Evolutionary conservation across 1,140 invertebrate species (phyloP), one percentile per base, ranked within the genome.

Genomic region (Pogonomyrmex californicus): DNA sequence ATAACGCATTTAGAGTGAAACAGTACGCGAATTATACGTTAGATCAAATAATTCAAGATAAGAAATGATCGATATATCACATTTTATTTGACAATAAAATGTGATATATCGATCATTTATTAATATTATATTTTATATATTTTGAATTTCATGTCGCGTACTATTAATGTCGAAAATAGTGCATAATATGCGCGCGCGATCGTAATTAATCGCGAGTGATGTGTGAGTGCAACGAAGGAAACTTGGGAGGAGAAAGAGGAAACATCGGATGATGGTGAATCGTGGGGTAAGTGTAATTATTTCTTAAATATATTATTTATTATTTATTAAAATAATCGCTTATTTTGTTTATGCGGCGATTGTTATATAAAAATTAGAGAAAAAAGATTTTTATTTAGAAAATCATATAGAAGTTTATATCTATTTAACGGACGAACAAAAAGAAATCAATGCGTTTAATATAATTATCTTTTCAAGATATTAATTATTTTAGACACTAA

Each of bases 141-240:
- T 66, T 66, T 4, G 9, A 33, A 66, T 66, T 44, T 1, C n/a
- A n/a, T 2, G 38, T 66, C 63, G 63, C 36, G 7, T 30, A 23
- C 56, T 2, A 6, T 63, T 38, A 63, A 63, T 17, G 33, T 63
- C 14, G 33, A 36, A 63, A 63, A 6, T 63, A 36, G 2, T 36
- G 62, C 62, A 5, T 10, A 63, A 63, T 38, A 17, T 63, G 36
- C 36, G 23, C 38, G 36, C 38, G 63, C 17, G 36, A 41, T 66
- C 38, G 63, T 66, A 66, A 66, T 66, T 66, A 66, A 66, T 66
- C n/a, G 38, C n/a, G 38, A 66, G 38, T 66, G 38, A 66, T 14
- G 12, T 17, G 63, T 65, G 63, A 41, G 63, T 12, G 36, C 38
- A 44, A 66, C n/a, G 38, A 41, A 44, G 63, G 9, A 66, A 44